Percentiles rank a stretch among this genome's conserved stretches.
Evolutionary conservation across 30 jellyfish, hydroid and myxozoan genomes (phyloP).

Genomic region (Aurelia sp.): DNA sequence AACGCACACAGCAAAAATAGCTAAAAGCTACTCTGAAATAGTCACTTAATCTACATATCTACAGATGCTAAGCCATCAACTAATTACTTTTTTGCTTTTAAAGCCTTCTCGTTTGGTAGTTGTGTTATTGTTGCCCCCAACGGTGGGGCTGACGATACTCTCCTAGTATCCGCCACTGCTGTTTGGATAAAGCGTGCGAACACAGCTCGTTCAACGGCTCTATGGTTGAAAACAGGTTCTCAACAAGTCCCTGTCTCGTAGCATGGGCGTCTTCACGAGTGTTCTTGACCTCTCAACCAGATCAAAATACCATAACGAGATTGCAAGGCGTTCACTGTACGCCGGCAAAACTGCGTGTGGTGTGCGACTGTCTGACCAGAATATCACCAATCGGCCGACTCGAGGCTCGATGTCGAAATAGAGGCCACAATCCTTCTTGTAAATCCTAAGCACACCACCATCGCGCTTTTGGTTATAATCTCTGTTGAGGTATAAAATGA

Average conservation of each 20-base stretch:
- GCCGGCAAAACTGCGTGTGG: slow-evolving; percentile 95
- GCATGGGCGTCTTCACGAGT: slow-evolving; percentile 6
- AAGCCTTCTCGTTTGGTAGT: no score
- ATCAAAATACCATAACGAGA: slow-evolving; percentile 91
- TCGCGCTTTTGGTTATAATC: slow-evolving; percentile 74
- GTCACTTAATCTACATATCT: no score
- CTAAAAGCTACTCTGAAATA: no score
- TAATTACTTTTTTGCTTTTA: no score
- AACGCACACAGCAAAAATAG: no score
- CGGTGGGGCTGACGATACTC: no score
- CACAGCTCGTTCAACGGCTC: background rate
- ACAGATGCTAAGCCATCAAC: no score
- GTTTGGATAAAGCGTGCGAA: no score
- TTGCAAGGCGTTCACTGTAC: slow-evolving; percentile 73
- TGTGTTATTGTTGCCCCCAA: no score
- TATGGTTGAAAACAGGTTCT: slow-evolving; percentile 6
- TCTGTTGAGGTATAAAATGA: slow-evolving; percentile 77
- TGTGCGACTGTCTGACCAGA: slow-evolving; percentile 94
- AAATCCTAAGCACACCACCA: slow-evolving; percentile 89
- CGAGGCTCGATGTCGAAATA: slow-evolving; percentile 77
- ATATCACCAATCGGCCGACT: slow-evolving; percentile 65
- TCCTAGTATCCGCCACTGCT: no score
- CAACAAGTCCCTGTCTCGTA: background rate
- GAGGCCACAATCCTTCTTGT: slow-evolving; percentile 46
- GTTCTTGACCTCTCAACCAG: slow-evolving; percentile 59